These are phyloP conservation scores for Volucella bombylans DNA, from an alignment of 2,888 invertebrate species.

Conservation along the genomic window DNA sequence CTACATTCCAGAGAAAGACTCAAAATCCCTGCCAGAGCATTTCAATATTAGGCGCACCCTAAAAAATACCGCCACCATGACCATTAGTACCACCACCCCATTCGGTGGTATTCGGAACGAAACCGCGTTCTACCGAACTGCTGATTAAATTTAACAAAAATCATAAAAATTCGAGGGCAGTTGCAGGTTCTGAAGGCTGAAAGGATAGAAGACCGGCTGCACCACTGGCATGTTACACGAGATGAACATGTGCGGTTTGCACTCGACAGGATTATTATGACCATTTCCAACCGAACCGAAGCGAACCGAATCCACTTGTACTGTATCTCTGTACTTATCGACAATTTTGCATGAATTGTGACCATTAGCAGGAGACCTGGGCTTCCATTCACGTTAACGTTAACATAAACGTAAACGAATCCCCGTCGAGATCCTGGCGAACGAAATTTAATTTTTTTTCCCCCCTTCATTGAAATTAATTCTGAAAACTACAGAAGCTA, in stretches of 20 bases:
- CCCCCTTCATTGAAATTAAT: slow-evolving; percentile 66
- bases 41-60: slow-evolving; percentile 26
- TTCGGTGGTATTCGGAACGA: neutral
- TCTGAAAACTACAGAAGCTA: slow-evolving; percentile 14
- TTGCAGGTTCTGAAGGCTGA: neutral
- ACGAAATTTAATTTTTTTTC: slow-evolving; percentile 10
- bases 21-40: slow-evolving; percentile 41
- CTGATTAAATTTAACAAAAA: slow-evolving; percentile 69
- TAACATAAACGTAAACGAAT: slow-evolving; percentile 49
- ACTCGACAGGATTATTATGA: slow-evolving; percentile 61
- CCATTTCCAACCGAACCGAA: slow-evolving; percentile 9
- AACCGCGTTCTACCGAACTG: slow-evolving; percentile 59
- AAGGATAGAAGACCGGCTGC: slow-evolving; percentile 11
- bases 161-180: slow-evolving; percentile 52
- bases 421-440: neutral
- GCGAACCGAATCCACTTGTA: slow-evolving; percentile 10
- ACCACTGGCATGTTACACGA: slow-evolving; percentile 41
- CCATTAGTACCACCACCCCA: neutral
- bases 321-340: slow-evolving; percentile 57
- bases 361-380: slow-evolving; percentile 31
- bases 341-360: slow-evolving; percentile 64
- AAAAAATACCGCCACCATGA: slow-evolving; percentile 37
- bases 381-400: slow-evolving; percentile 1
- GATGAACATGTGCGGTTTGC: slow-evolving; percentile 44
- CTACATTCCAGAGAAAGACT: slow-evolving; percentile 44